Percentiles rank a stretch among this genome's conserved stretches.
phyloP scores from a whole-genome alignment of 2,797 vertebrate genomes.

The Telmatherina bonti region DNA sequence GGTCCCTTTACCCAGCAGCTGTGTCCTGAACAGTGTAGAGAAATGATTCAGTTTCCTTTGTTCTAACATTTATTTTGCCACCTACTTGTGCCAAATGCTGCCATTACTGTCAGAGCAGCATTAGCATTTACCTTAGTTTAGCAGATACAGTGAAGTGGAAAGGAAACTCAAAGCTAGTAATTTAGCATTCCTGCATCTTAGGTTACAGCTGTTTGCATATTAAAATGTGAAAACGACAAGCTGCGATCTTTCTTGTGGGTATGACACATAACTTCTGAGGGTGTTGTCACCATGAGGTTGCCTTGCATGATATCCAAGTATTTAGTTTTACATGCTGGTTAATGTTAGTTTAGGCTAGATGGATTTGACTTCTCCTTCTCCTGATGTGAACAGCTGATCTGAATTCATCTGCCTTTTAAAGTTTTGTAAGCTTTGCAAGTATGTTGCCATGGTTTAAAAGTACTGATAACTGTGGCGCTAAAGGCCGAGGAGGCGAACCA shows the following conservation, averaged over 20 bases:
- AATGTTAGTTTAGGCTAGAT: background rate
- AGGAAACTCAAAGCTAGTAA: background rate
- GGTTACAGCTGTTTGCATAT: background rate
- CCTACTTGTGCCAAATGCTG: background rate
- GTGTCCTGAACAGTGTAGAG: too few relatives aligned
- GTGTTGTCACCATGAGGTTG: background rate
- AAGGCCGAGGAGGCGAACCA: background rate
- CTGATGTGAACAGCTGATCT: background rate
- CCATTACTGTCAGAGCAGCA: background rate
- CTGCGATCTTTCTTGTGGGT: background rate
- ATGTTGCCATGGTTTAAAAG: constrained; percentile 7
- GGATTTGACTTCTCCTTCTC: background rate
- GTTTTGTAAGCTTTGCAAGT: background rate
- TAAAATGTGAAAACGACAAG: background rate
- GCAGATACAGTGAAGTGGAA: background rate
- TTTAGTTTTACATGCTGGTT: background rate
- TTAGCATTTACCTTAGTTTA: background rate
- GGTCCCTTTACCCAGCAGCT: too few relatives aligned
- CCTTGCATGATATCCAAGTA: background rate
- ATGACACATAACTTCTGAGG: background rate
- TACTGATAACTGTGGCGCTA: too few relatives aligned
- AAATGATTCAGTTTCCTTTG: background rate
- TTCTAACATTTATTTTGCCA: background rate
- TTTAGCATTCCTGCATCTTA: background rate
- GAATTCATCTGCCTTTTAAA: background rate